Evolutionary conservation across 2,888 invertebrate genomes (phyloP), one percentile per base, ranked within the genome.

Genomic region (Eupithecia dodoneata): DNA sequence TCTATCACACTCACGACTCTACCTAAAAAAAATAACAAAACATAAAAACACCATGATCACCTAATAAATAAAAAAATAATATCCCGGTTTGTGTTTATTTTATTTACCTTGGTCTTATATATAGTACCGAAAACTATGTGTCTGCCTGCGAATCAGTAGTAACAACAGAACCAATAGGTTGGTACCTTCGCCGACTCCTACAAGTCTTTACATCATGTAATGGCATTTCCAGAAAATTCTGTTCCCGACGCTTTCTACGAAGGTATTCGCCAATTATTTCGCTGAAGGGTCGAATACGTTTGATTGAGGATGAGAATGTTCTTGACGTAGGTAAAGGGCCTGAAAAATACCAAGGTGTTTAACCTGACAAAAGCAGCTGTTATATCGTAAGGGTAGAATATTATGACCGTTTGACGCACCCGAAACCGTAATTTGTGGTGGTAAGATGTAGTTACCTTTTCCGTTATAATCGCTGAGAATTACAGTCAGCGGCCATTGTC

Each of bases 221-320:
- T 30, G 44, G 45, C 12, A 45, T 70, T 70, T 45, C 10, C 45
- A 70, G 70, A 70, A 70, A 47, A 45, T 47, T 42, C 63, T 74
- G 73, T 15, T 45, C 44, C 45, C 49, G 47, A 70, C 67, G 49
- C 47, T 47, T 47, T 30, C 13, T 70, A 41, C 71, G 41, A 42
- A 63, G 74, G 65, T 71, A 71, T 71, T 71, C 66, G 63, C 71
- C 71, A 75, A 72, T 73, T 71, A 76, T 71, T 76, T 76, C 15
- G 45, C 65, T 42, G 63, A 63, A 71, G 71, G 72, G 75, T 65
- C 70, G 70, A 75, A 75, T 47, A 65, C 75, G 76, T 80, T 80
- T 79, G 81, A 81, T 80, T 79, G 79, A 77, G 81, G 78, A 74
- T 75, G 77, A 76, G 73, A 71, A 72, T 81, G 81, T 78, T 76